Percentiles rank a stretch among this genome's conserved stretches.
phyloP scores from a whole-genome alignment of 2,888 invertebrate species.

The Gymnocheta viridis region DNA sequence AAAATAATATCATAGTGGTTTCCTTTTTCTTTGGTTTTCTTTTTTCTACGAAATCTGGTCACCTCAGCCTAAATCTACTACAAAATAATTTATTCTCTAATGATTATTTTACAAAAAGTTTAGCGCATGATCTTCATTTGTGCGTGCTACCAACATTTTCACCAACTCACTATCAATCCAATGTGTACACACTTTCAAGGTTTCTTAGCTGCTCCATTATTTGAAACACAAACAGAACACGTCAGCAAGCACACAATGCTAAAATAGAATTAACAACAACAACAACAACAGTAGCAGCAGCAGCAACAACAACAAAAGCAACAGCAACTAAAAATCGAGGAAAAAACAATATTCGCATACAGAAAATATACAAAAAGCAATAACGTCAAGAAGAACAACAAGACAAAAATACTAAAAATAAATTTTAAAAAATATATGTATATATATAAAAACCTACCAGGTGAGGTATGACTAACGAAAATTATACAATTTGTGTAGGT shows the following conservation, averaged over 20 bases:
- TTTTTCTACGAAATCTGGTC: no score
- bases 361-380: conserved; percentile 18
- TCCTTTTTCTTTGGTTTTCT: no score
- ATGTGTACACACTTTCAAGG: conserved; percentile 57
- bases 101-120: no score
- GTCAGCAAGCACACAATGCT: conserved; percentile 52
- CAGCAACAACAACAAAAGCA: conserved; percentile 6
- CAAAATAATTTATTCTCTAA: no score
- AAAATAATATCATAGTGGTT: no score
- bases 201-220: conserved; percentile 52
- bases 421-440: background rate
- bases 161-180: background rate
- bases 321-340: conserved; percentile 7
- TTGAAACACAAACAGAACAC: conserved; percentile 49
- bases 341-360: conserved; percentile 22
- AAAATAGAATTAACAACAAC: conserved; percentile 48
- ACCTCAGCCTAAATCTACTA: no score
- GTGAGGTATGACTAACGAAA: conserved; percentile 21
- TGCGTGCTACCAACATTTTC: background rate
- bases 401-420: background rate
- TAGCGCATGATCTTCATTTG: no score
- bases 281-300: background rate
- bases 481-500: background rate
- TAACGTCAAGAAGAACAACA: background rate
- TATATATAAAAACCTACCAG: conserved; percentile 11